These are phyloP conservation scores for Pemphredon lugubris DNA, from an alignment of 2,888 invertebrate species.

Conservation along the genomic window DNA sequence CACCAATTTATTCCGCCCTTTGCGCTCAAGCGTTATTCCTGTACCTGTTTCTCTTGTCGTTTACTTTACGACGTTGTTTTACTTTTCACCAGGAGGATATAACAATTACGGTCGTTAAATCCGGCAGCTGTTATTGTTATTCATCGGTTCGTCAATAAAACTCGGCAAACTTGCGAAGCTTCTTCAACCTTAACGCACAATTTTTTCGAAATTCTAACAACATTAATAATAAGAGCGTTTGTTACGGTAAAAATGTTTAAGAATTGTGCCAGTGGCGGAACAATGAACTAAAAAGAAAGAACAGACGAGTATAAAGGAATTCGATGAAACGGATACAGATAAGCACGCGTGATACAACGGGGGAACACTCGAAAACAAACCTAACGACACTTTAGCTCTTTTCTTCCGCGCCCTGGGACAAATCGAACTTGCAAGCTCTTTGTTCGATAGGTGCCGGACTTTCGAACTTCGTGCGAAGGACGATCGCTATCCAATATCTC, in stretches of 20 bases:
- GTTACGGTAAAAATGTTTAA: too few relatives aligned
- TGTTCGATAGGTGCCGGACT: conserved; percentile 16
- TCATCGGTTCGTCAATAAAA: too few relatives aligned
- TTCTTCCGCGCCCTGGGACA: conserved; percentile 23
- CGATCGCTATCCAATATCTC: conserved; percentile 36
- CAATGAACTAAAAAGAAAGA: too few relatives aligned
- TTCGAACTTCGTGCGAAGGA: conserved; percentile 28
- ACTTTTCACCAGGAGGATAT: too few relatives aligned
- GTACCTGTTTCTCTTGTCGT: neutral
- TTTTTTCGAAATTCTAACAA: neutral
- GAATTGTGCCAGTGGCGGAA: too few relatives aligned
- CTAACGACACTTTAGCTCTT: conserved; percentile 50
- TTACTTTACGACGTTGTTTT: too few relatives aligned
- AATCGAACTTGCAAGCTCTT: conserved; percentile 26
- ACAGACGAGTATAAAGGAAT: too few relatives aligned
- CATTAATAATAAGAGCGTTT: too few relatives aligned
- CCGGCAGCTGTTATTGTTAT: too few relatives aligned
- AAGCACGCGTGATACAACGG: neutral
- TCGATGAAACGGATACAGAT: neutral
- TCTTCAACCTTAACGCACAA: neutral
- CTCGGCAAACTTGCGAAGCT: too few relatives aligned
- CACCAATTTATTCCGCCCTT: conserved; percentile 11
- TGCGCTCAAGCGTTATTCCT: neutral
- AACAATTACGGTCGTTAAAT: too few relatives aligned
- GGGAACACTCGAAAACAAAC: conserved; percentile 54